These are phyloP conservation scores for Nomia melanderi DNA, from an alignment of 1,140 invertebrate genomes.

Conservation along the genomic window DNA sequence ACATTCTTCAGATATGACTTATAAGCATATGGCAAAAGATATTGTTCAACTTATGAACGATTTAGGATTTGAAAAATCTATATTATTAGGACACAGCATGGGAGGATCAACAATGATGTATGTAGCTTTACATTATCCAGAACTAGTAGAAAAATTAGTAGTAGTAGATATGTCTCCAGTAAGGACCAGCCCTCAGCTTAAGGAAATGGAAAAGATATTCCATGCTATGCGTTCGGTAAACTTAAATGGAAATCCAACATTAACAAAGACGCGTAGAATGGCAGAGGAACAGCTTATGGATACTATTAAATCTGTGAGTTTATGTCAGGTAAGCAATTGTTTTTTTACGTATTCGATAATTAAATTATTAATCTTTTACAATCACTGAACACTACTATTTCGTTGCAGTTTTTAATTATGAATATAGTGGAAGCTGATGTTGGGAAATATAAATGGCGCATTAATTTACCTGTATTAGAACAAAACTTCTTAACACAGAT, in stretches of 20 bases:
- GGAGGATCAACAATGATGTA: conserved; percentile 93
- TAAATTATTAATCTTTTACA: conserved; percentile 65
- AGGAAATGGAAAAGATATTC: conserved; percentile 85
- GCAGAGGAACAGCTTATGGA: conserved; percentile 82
- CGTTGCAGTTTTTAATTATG: conserved; percentile 88
- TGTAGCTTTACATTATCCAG: conserved; percentile 87
- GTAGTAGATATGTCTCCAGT: conserved; percentile 93
- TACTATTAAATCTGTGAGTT: conserved; percentile 75
- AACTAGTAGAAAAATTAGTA: conserved; percentile 89
- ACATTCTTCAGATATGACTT: conserved; percentile 87
- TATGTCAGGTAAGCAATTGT: conserved; percentile 79
- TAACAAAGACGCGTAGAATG: conserved; percentile 85
- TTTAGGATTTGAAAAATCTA: conserved; percentile 83
- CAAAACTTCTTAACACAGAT: conserved; percentile 85
- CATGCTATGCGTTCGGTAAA: conserved; percentile 84
- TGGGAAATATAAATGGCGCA: conserved; percentile 86
- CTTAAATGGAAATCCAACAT: conserved; percentile 82
- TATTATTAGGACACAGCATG: conserved; percentile 94
- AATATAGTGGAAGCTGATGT: conserved; percentile 86
- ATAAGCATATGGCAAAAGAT: conserved; percentile 88
- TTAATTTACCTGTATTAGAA: conserved; percentile 87
- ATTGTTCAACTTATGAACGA: conserved; percentile 84
- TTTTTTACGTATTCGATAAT: conserved; percentile 46
- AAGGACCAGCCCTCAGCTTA: conserved; percentile 84
- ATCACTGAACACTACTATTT: conserved; percentile 72